Conservation (phyloP, 2,113 vertebrate genomes). For the Chiloscyllium plagiosum region DNA sequence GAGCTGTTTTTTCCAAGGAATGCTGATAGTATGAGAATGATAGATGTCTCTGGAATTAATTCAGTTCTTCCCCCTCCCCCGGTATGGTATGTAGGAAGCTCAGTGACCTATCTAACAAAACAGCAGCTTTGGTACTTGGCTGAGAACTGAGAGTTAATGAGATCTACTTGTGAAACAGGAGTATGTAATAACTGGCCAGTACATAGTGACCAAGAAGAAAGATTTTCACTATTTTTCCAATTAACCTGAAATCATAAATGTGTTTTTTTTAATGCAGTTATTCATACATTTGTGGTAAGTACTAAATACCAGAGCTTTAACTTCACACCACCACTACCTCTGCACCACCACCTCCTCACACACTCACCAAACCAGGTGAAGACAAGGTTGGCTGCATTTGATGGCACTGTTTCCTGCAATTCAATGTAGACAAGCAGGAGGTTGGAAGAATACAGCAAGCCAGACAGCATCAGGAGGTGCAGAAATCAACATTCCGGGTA, state of each 20-base stretch:
- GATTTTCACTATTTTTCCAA: neutral
- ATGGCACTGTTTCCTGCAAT: neutral
- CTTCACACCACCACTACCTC: too few species aligned
- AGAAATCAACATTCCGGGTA: too few species aligned
- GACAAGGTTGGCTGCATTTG: neutral
- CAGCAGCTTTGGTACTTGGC: neutral
- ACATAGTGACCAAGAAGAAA: neutral
- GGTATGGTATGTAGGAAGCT: conserved; percentile 10
- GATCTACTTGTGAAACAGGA: conserved; percentile 17
- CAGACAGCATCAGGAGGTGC: too few species aligned
- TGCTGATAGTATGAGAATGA: conserved; percentile 30
- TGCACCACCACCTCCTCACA: too few species aligned
- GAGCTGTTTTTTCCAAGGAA: conserved; percentile 32
- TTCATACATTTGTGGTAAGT: neutral
- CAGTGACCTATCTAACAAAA: conserved; percentile 16
- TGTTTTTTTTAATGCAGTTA: neutral
- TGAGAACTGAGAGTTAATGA: conserved; percentile 28
- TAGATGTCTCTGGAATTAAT: conserved; percentile 33
- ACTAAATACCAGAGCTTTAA: neutral
- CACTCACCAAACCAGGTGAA: neutral
- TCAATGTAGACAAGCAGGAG: neutral
- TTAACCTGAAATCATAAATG: conserved; percentile 21
- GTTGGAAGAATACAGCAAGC: too few species aligned
- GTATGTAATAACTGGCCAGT: conserved; percentile 7
- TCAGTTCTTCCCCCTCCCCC: conserved; percentile 17